A percentile compares a stretch with the other conserved stretches of the same genome.
Conservation (phyloP, 2,888 invertebrate species). For the Drosophila cracens region DNA sequence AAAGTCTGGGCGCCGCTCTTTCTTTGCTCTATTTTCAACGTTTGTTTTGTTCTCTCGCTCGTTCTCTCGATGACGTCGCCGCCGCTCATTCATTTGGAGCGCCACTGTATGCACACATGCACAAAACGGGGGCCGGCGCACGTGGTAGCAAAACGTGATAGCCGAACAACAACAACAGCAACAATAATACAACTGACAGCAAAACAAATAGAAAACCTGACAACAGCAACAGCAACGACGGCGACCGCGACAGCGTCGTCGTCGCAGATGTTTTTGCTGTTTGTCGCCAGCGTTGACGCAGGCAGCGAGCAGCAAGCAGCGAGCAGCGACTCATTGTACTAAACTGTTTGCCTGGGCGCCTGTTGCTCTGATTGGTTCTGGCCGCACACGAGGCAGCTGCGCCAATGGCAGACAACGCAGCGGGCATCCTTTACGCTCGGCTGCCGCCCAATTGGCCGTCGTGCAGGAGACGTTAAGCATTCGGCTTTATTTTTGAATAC, state of each 20-base stretch:
- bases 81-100: conserved; percentile 56
- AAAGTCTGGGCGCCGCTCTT: conserved; percentile 17
- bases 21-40: conserved; percentile 19
- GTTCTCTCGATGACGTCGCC: conserved; percentile 4
- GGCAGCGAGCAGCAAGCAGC: conserved; percentile 2
- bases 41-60: conserved; percentile 52
- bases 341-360: conserved; percentile 49
- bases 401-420: conserved; percentile 54
- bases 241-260: conserved; percentile 15
- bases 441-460: conserved; percentile 54
- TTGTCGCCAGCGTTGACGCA: conserved; percentile 27
- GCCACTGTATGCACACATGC: conserved; percentile 51
- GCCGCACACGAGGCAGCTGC: conserved; percentile 18
- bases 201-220: conserved; percentile 80
- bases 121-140: conserved; percentile 70
- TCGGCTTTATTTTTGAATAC: conserved; percentile 12
- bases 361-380: conserved; percentile 70
- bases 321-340: conserved; percentile 30
- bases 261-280: conserved; percentile 33
- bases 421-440: conserved; percentile 61
- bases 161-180: conserved; percentile 64
- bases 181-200: conserved; percentile 60
- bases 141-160: conserved; percentile 84
- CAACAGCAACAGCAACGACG: conserved; percentile 34
- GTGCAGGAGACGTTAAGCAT: conserved; percentile 4